Base-by-base conservation (phyloP, 2,797 vertebrate genomes). In the Cephalopachus bancanus region DNA sequence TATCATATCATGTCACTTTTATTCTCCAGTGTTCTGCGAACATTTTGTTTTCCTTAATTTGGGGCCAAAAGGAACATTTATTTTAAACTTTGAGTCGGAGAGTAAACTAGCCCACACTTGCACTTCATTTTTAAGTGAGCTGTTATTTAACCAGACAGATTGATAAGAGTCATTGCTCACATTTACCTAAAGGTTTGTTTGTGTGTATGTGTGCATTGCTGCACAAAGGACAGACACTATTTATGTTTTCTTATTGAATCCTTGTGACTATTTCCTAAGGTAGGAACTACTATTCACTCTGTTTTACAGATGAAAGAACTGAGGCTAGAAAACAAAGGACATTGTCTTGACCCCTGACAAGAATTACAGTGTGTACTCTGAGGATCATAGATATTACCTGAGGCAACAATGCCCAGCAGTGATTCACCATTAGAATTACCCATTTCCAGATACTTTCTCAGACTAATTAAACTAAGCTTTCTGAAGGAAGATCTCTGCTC, bases 21-120 rank as follows among this genome's bases (percentile, higher is more conserved):
- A 49, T 44, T 44, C 9, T 85, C 75, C 9, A 53, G 9, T 8
- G n/a, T 16, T 33, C 16, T 49, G 7, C 33, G 30, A 75, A 49
- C 4, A 7, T n/a, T 92, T 71, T 76, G 2, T 88, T 86, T 74
- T 53, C 15, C 28, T 94, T 95, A 80, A 75, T 69, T 92, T 80
- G 8, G 15, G 49, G 5, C 19, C 20, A n/a, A 28, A 83, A 72
- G 30, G 19, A 87, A 87, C 87, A 64, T 28, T 17, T 65, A 1
- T n/a, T 20, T 30, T 60, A 69, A 85, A 84, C 10, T 80, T 75
- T 55, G 2, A 8, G 22, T 55, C 79, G 10, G 33, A 84, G 3
- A 60, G 7, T 57, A 20, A 24, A 67, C 20, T 33, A 11, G 9
- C 6, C 81, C 22, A 37, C 22, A 37, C 24, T 89, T 85, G 76